Evolutionary conservation across 2,797 vertebrate genomes (phyloP), one percentile per base, ranked within the genome.

Genomic region (Ceryle rudis): DNA sequence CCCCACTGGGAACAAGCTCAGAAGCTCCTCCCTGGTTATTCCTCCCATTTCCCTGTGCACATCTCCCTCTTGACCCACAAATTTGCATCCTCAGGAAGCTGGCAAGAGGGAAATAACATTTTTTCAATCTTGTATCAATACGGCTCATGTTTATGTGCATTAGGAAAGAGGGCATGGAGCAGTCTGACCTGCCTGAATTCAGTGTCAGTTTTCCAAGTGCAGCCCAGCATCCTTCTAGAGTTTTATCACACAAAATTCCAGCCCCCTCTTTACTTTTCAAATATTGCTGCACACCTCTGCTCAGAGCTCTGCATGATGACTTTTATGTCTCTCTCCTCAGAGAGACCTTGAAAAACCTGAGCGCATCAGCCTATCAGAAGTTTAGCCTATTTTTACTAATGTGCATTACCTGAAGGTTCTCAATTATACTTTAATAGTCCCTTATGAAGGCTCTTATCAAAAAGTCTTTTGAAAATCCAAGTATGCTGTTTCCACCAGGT

Each of bases 391-490:
- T 97, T 95, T 95, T 89, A 90, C 83, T 90, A 95, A 94, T 92
- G 61, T 72, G 65, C 61, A 69, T 95, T 95, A 92, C 83, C 81
- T 78, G 78, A 69, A 3, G 3, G 78, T 82, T 74, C 78, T 87
- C 86, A 75, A 87, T 97, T 96, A 95, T 78, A 71, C 74, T 94
- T 92, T 82, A 95, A 87, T 71, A 95, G 83, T 80, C 81, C 52
- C 78, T 94, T 89, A 85, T 55, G 71, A 90, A 10, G 26, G 29
- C 74, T 87, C 26, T 92, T 86, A 94, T 94, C 67, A 95, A 96
- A 97, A 96, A 96, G 79, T 51, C 95, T 91, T 97, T 96, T 96
- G 89, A 96, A 96, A 96, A 95, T 52, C 74, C 71, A 90, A 72
- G 86, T 82, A 39, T 51, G 83, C 81, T 49, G 52, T 85, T 95